Percentiles rank a stretch among this genome's conserved stretches.
Evolutionary conservation across 2,797 vertebrate species (phyloP).

Genomic region (Astyanax mexicanus): DNA sequence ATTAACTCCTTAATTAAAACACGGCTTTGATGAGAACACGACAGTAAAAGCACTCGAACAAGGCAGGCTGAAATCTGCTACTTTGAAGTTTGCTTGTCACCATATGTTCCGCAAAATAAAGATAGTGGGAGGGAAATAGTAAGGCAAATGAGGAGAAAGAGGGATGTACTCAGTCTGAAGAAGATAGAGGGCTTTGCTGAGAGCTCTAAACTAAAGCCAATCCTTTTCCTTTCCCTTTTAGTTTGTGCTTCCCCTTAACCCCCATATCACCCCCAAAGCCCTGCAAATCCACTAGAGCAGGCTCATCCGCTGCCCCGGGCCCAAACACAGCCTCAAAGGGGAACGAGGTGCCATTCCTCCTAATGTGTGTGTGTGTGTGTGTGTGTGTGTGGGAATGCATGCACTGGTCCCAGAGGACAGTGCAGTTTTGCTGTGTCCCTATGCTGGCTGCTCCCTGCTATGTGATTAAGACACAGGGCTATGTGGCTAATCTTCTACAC

Average conservation of each 20-base stretch:
- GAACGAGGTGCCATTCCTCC: background rate
- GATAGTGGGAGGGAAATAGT: background rate
- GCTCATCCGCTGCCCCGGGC: conserved; percentile 23
- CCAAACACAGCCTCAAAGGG: conserved; percentile 33
- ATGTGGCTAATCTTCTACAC: conserved; percentile 64
- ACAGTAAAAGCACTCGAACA: conserved; percentile 25
- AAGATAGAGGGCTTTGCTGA: conserved; percentile 48
- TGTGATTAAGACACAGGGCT: conserved; percentile 58
- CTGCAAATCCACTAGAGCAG: conserved; percentile 30
- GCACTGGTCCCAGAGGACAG: background rate
- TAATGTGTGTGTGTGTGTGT: conserved; percentile 16
- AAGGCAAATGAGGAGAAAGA: background rate
- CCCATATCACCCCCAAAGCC: conserved; percentile 62
- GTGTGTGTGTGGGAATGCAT: background rate
- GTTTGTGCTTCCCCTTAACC: conserved; percentile 53
- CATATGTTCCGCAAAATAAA: conserved; percentile 20
- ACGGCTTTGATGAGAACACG: conserved; percentile 2
- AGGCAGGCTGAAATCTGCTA: conserved; percentile 10
- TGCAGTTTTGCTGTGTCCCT: conserved; percentile 15
- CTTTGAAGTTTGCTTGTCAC: conserved; percentile 32
- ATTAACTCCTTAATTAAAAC: conserved; percentile 34
- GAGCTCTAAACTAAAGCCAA: conserved; percentile 51
- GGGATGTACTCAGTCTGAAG: conserved; percentile 48
- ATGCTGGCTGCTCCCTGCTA: conserved; percentile 8
- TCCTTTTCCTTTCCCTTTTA: conserved; percentile 38